Evolutionary conservation across 2,113 vertebrate species (phyloP).

Genomic region (Zonotrichia leucophrys): DNA sequence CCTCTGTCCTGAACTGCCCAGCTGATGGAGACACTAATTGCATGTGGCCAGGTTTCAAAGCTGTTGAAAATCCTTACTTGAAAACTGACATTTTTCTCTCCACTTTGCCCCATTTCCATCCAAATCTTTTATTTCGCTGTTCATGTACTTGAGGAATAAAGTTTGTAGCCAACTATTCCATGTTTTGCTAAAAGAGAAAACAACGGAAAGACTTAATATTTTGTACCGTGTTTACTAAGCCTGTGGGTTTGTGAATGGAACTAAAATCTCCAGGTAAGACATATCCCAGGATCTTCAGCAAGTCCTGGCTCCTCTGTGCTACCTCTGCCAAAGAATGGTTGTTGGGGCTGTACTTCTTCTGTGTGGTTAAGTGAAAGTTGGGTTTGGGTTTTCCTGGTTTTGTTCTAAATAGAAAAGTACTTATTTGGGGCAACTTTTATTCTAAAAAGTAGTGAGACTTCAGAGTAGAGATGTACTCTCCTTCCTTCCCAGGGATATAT

Average conservation of each 20-base stretch:
- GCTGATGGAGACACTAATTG: background rate
- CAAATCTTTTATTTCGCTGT: background rate
- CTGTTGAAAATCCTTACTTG: background rate
- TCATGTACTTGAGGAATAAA: background rate
- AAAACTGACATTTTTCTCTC: background rate
- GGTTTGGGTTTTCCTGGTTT: background rate
- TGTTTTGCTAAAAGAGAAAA: background rate
- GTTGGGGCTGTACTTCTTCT: background rate
- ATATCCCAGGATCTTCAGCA: background rate
- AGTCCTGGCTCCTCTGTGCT: background rate
- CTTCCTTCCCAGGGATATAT: background rate
- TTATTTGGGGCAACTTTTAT: background rate
- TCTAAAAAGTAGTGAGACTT: background rate
- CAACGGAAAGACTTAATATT: background rate
- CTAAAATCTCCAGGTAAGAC: background rate
- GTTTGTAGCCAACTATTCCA: background rate
- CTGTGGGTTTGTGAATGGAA: background rate
- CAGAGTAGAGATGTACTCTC: background rate
- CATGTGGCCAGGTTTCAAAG: background rate
- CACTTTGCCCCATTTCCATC: background rate
- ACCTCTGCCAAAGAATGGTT: background rate
- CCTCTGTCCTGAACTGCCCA: background rate
- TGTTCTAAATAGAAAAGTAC: background rate
- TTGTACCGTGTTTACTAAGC: background rate
- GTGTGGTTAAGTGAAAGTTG: background rate